A percentile compares a stretch with the other conserved stretches of the same genome.
phyloP scores from a whole-genome alignment of 2,888 invertebrate genomes.

The Prostheceraeus crozeri region DNA sequence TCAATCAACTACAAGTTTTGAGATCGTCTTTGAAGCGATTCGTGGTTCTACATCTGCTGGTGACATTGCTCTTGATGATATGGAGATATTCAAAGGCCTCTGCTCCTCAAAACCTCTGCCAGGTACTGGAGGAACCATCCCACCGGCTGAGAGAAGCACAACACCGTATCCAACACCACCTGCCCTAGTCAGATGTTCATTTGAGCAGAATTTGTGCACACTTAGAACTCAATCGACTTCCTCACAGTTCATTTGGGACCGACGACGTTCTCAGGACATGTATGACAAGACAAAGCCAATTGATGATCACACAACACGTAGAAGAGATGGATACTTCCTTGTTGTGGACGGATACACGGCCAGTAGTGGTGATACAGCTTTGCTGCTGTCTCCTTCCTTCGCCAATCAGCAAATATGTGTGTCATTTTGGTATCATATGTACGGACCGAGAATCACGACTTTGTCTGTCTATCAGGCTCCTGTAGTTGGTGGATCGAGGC shows the following conservation, averaged over 20 bases:
- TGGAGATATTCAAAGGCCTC: slow-evolving; percentile 34
- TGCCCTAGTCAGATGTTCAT: slow-evolving; percentile 35
- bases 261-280: slow-evolving; percentile 44
- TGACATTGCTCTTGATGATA: slow-evolving; percentile 42
- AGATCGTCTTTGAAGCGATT: slow-evolving; percentile 40
- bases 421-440: slow-evolving; percentile 41
- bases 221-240: slow-evolving; percentile 24
- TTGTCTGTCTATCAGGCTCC: slow-evolving; percentile 31
- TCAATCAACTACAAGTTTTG: slow-evolving; percentile 32
- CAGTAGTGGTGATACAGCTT: slow-evolving; percentile 40
- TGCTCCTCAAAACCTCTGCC: slow-evolving; percentile 37
- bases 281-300: slow-evolving; percentile 46
- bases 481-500: not conserved
- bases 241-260: slow-evolving; percentile 49
- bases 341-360: slow-evolving; percentile 37
- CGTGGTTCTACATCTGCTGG: slow-evolving; percentile 36
- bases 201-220: slow-evolving; percentile 33
- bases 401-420: slow-evolving; percentile 14
- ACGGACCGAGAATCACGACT: slow-evolving; percentile 35
- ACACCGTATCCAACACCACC: too few relatives aligned
- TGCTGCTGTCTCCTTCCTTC: slow-evolving; percentile 43
- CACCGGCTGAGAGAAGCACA: too few relatives aligned
- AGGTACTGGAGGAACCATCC: too few relatives aligned
- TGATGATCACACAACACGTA: slow-evolving; percentile 39
- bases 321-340: slow-evolving; percentile 37